Evolutionary conservation across 2,113 vertebrate genomes (phyloP).

Genomic region (Labeo rohita): DNA sequence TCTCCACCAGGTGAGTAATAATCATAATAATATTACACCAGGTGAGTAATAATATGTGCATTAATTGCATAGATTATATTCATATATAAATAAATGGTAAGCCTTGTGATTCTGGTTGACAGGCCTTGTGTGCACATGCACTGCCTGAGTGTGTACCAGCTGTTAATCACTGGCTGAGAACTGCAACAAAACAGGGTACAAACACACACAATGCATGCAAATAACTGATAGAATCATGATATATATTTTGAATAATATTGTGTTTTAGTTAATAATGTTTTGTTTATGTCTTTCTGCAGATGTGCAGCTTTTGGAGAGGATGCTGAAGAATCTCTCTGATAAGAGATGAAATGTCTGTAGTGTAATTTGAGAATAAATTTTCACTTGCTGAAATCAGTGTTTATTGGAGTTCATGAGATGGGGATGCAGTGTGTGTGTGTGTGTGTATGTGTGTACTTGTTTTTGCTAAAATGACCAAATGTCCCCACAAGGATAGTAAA

Average conservation of each 20-base stretch:
- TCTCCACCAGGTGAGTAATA: not conserved
- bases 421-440: not conserved
- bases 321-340: not conserved
- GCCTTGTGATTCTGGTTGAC: not conserved
- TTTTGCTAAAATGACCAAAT: too few relatives aligned
- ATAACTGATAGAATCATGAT: not conserved
- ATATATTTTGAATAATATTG: not conserved
- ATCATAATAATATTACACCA: not conserved
- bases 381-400: not conserved
- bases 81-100: not conserved
- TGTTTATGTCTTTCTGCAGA: not conserved
- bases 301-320: not conserved
- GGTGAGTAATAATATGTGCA: not conserved
- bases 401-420: not conserved
- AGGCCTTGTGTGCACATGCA: not conserved
- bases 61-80: not conserved
- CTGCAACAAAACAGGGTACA: not conserved
- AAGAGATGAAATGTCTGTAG: not conserved
- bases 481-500: too few relatives aligned
- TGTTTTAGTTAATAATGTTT: not conserved
- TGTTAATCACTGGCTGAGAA: not conserved
- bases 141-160: not conserved
- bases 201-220: not conserved
- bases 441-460: too few relatives aligned
- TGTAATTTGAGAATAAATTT: not conserved